A percentile compares a stretch with the other conserved stretches of the same genome.
These are phyloP conservation scores for Heliconius congener DNA, from an alignment of 1,140 invertebrate species.

Conservation along the genomic window DNA sequence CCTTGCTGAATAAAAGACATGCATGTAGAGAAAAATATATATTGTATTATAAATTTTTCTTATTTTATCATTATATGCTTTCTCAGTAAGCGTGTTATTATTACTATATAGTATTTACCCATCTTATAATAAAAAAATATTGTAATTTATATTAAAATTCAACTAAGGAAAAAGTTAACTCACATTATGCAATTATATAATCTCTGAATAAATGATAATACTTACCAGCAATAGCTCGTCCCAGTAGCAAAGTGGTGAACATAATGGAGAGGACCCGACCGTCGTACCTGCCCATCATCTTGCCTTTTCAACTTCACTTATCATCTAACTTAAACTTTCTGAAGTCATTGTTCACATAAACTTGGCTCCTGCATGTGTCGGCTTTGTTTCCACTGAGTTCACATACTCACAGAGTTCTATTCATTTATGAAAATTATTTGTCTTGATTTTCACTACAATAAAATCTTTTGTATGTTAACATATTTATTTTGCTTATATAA, in stretches of 20 bases:
- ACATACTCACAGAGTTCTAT: neutral
- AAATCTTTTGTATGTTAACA: neutral
- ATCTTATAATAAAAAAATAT: too few species aligned
- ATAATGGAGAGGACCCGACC: slow-evolving; percentile 66
- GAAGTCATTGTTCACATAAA: slow-evolving; percentile 32
- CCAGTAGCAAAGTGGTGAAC: slow-evolving; percentile 72
- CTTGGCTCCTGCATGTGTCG: neutral
- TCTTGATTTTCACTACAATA: neutral
- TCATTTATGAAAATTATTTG: neutral
- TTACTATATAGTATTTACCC: too few species aligned
- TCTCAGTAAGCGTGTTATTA: too few species aligned
- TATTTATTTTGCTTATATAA: neutral
- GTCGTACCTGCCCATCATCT: slow-evolving; percentile 59
- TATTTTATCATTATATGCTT: too few species aligned
- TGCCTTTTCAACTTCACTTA: slow-evolving; percentile 52
- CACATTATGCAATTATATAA: neutral
- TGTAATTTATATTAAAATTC: too few species aligned
- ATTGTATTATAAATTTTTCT: too few species aligned
- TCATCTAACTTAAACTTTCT: slow-evolving; percentile 39
- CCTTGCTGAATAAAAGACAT: too few species aligned
- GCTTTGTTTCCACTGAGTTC: neutral
- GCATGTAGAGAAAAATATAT: too few species aligned
- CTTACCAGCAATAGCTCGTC: slow-evolving; percentile 72
- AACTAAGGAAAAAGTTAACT: too few species aligned
- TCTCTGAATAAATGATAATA: slow-evolving; percentile 7